phyloP scores from a whole-genome alignment of 2,113 vertebrate genomes.

The Pao palembangensis region DNA sequence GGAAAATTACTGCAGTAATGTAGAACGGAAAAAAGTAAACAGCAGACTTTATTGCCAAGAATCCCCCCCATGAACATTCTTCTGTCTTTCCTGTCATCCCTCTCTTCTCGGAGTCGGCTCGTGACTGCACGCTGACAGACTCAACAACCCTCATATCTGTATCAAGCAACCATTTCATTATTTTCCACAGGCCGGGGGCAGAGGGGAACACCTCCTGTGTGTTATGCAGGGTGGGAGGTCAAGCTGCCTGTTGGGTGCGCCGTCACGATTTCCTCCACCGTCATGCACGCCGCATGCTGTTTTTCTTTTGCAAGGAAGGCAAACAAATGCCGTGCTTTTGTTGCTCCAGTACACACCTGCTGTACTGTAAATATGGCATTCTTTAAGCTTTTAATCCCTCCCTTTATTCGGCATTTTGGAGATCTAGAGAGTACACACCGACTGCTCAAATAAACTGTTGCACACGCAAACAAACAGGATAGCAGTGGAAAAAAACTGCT shows the following conservation, averaged over 20 bases:
- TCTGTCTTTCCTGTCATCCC: slow-evolving; percentile 31
- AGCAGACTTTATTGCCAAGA: slow-evolving; percentile 12
- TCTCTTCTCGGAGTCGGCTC: slow-evolving; percentile 21
- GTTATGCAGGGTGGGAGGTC: slow-evolving; percentile 41
- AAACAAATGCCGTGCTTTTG: no score
- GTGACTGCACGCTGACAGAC: slow-evolving; percentile 40
- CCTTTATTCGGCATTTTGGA: slow-evolving; percentile 11
- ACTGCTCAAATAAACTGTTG: slow-evolving; percentile 31
- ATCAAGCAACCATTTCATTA: slow-evolving; percentile 55
- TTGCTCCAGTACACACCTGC: slow-evolving; percentile 23
- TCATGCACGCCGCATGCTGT: slow-evolving; percentile 15
- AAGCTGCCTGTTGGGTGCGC: slow-evolving; percentile 35
- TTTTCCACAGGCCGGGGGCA: slow-evolving; percentile 23
- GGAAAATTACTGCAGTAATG: background rate
- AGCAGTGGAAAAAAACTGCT: slow-evolving; percentile 4
- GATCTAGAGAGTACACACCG: slow-evolving; percentile 26
- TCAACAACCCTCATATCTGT: slow-evolving; percentile 39
- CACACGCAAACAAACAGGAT: slow-evolving; percentile 16
- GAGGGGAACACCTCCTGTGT: slow-evolving; percentile 29
- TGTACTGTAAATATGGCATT: slow-evolving; percentile 27
- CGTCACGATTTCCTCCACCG: slow-evolving; percentile 40
- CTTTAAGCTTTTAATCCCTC: slow-evolving; percentile 17
- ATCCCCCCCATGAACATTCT: slow-evolving; percentile 9
- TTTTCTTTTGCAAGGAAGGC: background rate
- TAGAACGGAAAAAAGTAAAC: background rate